Evolutionary conservation across 1,140 invertebrate genomes (phyloP).

Genomic region (Copidosoma floridanum): DNA sequence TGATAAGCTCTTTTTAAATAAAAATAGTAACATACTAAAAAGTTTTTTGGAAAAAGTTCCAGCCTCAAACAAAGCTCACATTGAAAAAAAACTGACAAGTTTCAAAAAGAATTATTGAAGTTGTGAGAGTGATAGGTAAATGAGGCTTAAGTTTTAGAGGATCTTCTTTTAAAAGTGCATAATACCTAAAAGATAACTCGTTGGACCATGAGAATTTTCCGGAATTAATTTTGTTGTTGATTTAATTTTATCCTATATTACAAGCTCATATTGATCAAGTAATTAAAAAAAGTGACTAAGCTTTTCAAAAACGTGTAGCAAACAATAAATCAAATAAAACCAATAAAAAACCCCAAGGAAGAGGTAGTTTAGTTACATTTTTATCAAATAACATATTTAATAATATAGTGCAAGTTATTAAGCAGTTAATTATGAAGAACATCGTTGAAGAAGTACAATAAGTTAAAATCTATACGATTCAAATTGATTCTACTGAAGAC

Average conservation of each 20-base stretch:
- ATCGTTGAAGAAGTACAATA: not conserved
- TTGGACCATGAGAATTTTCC: not conserved
- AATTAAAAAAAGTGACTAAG: not conserved
- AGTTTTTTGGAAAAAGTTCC: not conserved
- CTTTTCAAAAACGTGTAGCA: not conserved
- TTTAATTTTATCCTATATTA: not conserved
- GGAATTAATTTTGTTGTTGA: not conserved
- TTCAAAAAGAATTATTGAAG: not conserved
- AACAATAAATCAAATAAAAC: not conserved
- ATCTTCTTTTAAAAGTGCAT: not conserved
- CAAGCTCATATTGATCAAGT: not conserved
- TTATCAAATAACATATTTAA: not conserved
- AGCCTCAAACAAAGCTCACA: not conserved
- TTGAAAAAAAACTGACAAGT: not conserved
- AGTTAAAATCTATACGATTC: not conserved
- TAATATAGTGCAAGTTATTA: not conserved
- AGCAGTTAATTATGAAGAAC: not conserved
- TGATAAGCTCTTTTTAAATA: not conserved
- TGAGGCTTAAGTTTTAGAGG: not conserved
- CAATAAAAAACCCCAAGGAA: not conserved
- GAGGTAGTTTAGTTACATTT: not conserved
- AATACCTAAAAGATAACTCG: not conserved
- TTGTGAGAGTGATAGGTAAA: not conserved
- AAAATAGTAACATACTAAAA: not conserved
- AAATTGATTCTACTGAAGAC: not conserved